phyloP scores from a whole-genome alignment of 1,140 invertebrate species.

The Trichonephila inaurata region DNA sequence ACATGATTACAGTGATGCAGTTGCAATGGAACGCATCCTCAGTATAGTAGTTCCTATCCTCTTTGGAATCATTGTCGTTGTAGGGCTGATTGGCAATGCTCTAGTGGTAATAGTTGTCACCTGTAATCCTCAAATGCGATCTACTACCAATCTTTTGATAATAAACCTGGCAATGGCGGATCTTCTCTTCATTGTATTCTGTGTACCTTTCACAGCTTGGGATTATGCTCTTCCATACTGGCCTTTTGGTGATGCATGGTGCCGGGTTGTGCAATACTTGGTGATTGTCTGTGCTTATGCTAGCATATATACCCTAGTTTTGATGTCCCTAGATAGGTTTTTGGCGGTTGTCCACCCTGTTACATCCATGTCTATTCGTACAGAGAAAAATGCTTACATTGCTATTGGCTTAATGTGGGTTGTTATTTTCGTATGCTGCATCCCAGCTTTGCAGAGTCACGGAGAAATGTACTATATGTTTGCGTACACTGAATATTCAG shows the following conservation, averaged over 20 bases:
- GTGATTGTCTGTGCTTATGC: conserved; percentile 95
- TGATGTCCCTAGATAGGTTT: conserved; percentile 97
- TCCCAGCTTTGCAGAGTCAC: conserved; percentile 89
- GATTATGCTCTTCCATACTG: conserved; percentile 93
- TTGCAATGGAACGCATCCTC: conserved; percentile 59
- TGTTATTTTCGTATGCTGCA: conserved; percentile 87
- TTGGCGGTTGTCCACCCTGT: conserved; percentile 97
- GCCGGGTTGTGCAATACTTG: conserved; percentile 91
- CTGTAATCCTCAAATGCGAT: conserved; percentile 92
- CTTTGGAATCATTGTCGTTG: conserved; percentile 92
- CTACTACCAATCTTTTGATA: conserved; percentile 95
- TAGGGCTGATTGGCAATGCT: conserved; percentile 94
- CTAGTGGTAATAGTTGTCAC: conserved; percentile 88
- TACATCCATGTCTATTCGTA: conserved; percentile 92
- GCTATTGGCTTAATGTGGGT: conserved; percentile 91
- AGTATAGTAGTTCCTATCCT: conserved; percentile 88
- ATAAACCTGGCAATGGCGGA: conserved; percentile 94
- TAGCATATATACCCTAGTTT: conserved; percentile 95
- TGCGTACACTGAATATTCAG: conserved; percentile 45
- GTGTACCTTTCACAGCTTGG: conserved; percentile 95
- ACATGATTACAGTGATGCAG: conserved; percentile 81
- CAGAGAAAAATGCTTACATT: conserved; percentile 89
- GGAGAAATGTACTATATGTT: conserved; percentile 84
- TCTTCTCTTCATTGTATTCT: conserved; percentile 96
- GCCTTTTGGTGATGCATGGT: conserved; percentile 95